Conservation (phyloP, 2,113 vertebrate genomes). For the Carlito syrichta region DNA sequence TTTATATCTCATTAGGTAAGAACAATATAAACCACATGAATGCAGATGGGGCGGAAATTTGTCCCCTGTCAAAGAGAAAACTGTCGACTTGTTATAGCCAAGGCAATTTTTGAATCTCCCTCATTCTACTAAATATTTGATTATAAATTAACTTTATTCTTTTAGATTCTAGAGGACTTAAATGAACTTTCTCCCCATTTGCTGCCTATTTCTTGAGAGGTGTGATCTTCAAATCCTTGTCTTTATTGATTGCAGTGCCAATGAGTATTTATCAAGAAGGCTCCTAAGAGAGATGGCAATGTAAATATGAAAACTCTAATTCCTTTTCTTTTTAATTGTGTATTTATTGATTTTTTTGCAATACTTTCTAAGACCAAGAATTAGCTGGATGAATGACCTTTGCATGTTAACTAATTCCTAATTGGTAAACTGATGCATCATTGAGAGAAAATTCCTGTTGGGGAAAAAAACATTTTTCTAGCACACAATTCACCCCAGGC, state of each 20-base stretch:
- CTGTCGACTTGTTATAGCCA: constrained; percentile 78
- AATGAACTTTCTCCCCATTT: background rate
- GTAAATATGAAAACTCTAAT: constrained; percentile 62
- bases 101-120: constrained; percentile 51
- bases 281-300: constrained; percentile 37
- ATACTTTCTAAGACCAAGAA: constrained; percentile 62
- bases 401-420: constrained; percentile 47
- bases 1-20: constrained; percentile 89
- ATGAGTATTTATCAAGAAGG: constrained; percentile 43
- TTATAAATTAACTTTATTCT: constrained; percentile 47
- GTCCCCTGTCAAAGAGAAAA: constrained; percentile 69
- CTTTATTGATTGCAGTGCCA: constrained; percentile 5
- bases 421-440: background rate
- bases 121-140: constrained; percentile 46
- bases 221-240: constrained; percentile 22
- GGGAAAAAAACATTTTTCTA: background rate
- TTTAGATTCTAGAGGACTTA: background rate
- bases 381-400: constrained; percentile 64
- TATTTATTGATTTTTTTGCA: constrained; percentile 56
- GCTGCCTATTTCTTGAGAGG: background rate
- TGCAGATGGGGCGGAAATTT: constrained; percentile 50
- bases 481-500: background rate
- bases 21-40: constrained; percentile 77
- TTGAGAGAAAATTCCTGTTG: background rate
- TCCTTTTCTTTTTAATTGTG: constrained; percentile 75